phyloP scores from a whole-genome alignment of 1,140 invertebrate genomes.

The Lordiphosa clarofinis region DNA sequence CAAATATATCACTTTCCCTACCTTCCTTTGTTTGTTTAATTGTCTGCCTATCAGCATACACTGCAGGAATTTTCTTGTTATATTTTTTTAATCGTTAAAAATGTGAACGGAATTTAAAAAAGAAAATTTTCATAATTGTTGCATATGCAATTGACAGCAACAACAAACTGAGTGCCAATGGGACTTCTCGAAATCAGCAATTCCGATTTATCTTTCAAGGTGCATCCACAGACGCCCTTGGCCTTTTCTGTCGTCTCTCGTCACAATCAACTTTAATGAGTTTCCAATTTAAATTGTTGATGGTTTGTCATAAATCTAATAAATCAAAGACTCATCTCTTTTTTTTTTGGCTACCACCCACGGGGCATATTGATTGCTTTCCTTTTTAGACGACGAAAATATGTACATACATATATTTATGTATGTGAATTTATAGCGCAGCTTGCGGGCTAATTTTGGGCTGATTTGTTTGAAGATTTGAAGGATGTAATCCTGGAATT shows the following conservation, averaged over 20 bases:
- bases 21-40: constrained; percentile 12
- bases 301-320: constrained; percentile 42
- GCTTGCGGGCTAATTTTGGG: constrained; percentile 2
- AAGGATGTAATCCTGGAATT: too few relatives aligned
- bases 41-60: constrained; percentile 24
- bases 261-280: constrained; percentile 44
- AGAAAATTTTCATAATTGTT: constrained; percentile 41
- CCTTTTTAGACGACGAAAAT: not conserved
- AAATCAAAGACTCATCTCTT: constrained; percentile 32
- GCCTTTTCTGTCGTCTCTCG: not conserved
- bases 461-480: constrained; percentile 25
- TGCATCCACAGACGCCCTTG: not conserved
- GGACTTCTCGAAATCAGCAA: too few relatives aligned
- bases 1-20: constrained; percentile 2
- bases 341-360: constrained; percentile 3
- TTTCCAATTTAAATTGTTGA: constrained; percentile 18
- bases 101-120: constrained; percentile 46
- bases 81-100: constrained; percentile 30
- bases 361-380: constrained; percentile 38
- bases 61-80: constrained; percentile 18
- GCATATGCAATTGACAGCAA: constrained; percentile 46
- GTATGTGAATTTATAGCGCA: too few relatives aligned
- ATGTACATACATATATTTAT: too few relatives aligned
- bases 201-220: not conserved
- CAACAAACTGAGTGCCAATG: constrained; percentile 3